Conservation (phyloP, 1,140 invertebrate genomes). For the Bactericera cockerelli region DNA sequence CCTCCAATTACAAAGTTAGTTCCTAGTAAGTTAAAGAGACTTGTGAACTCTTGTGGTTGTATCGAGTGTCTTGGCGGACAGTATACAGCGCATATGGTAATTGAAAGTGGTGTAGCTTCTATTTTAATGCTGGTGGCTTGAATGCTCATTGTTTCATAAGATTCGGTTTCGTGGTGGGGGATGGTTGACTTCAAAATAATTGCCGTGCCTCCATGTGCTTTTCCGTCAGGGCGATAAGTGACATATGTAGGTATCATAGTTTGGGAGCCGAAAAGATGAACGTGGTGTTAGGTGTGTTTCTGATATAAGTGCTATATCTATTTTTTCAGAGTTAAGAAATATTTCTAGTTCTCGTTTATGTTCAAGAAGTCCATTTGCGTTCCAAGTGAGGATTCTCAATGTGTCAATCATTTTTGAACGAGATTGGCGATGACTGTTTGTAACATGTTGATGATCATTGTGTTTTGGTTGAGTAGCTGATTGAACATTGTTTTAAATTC, state of each 20-base stretch:
- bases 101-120: neutral
- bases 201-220: neutral
- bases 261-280: conserved; percentile 15
- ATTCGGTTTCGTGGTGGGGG: neutral
- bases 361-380: too few species aligned
- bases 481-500: neutral
- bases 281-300: conserved; percentile 19
- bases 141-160: neutral
- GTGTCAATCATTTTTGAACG: conserved; percentile 2
- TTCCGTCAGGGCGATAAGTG: neutral
- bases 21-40: neutral
- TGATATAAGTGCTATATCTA: too few species aligned
- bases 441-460: neutral
- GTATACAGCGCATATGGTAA: conserved; percentile 1
- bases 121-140: neutral
- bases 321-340: conserved; percentile 17
- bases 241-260: neutral
- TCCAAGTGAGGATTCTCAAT: too few species aligned
- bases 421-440: neutral
- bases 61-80: neutral
- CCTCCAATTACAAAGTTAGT: conserved; percentile 3
- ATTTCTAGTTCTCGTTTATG: too few species aligned
- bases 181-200: neutral
- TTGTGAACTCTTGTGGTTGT: neutral
- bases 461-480: neutral